Base-by-base conservation (phyloP, 2,113 vertebrate species). In the Ameiurus melas region DNA sequence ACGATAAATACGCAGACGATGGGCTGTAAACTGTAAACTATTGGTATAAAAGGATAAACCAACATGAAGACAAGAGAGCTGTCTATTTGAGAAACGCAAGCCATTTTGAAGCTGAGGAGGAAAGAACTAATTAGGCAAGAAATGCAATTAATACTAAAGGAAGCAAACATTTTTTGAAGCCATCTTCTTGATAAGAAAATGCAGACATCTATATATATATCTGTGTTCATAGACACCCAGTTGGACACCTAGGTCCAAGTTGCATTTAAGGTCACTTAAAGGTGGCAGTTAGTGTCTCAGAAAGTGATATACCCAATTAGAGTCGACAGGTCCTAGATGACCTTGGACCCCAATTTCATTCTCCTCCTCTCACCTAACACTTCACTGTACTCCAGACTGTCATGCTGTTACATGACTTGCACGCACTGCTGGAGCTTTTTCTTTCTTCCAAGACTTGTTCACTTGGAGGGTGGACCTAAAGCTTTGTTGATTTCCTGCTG, bases 261-360 rank as follows among this genome's bases (percentile, higher is more conserved):
- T 71, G 36, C 39, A 80, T 68, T 53, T 64, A 64, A 80, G 17
- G 53, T n/a, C 78, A 82, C 39, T 39, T 87, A 58, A 58, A 82
- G 55, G 75, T 47, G 66, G 55, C 27, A n/a, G 77, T 66, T 57
- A 85, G 51, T 39, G 64, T 70, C 87, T 85, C 82, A 81, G 39
- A 57, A 77, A 47, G 55, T 85, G 77, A 33, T 84, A 87, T 17
- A 16, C 79, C 75, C 77, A 90, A 85, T 90, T 90, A 87, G 77
- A 75, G 57, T 57, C 82, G 66, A 85, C 75, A 85, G 66, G 82
- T 85, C 79, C 83, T 75, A 73, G 78, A 53, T 73, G 75, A 90
- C 84, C 57, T 68, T 39, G 73, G 43, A 60, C 87, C 70, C n/a
- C 77, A 51, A 55, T 36, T 10, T 73, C 1, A 2, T 53, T 57